Evolutionary conservation across 2,888 invertebrate species (phyloP).

Genomic region (Esperia sulphurella): DNA sequence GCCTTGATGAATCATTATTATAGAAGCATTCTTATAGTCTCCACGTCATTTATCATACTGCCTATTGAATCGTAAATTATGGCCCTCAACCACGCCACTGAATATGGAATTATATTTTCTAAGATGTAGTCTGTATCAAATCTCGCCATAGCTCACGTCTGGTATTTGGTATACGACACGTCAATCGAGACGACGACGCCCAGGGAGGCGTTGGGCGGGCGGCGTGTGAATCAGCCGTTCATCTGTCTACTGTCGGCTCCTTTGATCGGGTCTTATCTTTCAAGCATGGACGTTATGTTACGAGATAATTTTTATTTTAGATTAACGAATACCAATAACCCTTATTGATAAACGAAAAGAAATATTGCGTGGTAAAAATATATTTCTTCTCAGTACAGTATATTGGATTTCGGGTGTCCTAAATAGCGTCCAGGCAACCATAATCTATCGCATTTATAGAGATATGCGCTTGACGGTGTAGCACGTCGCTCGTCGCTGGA

Average conservation of each 20-base stretch:
- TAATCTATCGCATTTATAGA: conserved; percentile 34
- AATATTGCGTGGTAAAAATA: not conserved
- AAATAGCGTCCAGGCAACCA: conserved; percentile 16
- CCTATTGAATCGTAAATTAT: no score
- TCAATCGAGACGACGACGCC: not conserved
- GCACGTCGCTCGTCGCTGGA: conserved; percentile 32
- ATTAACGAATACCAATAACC: no score
- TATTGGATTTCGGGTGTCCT: conserved; percentile 3
- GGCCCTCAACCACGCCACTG: no score
- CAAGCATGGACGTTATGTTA: not conserved
- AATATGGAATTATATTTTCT: no score
- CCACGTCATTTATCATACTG: no score
- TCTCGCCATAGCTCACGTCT: conserved; percentile 3
- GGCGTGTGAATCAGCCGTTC: conserved; percentile 1
- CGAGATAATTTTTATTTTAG: not conserved
- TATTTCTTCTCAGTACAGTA: not conserved
- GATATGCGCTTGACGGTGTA: conserved; percentile 32
- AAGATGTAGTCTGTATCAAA: no score
- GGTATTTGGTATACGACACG: conserved; percentile 1
- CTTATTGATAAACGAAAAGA: not conserved
- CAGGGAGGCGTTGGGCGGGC: not conserved
- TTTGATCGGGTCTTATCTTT: not conserved
- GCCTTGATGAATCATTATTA: no score
- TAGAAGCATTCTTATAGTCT: no score
- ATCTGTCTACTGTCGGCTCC: not conserved